Base-by-base conservation (phyloP, 2,797 vertebrate genomes). In the Carduelis carduelis region DNA sequence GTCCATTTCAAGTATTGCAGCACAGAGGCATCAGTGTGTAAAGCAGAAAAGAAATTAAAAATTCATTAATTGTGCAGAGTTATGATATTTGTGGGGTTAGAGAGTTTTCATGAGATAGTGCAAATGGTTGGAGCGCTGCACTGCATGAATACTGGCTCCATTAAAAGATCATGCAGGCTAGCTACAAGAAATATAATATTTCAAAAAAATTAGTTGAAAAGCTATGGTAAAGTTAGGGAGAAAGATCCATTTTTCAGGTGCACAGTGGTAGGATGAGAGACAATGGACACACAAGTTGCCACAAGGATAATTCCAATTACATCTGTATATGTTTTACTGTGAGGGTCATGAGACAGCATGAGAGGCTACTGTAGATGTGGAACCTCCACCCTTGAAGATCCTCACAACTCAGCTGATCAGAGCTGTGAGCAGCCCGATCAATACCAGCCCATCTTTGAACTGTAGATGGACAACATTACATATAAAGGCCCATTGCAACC, bases 281-380 rank as follows among this genome's bases (percentile, higher is more conserved):
- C 18, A 35, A 8, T 7, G 11, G 16, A 28, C 27, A n/a, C 2
- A 4, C 11, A 20, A 5, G 4, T 5, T 59, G 2, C 9, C 4
- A 18, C 55, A 28, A 6, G 9, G 27, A 34, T 77, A 87, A 28
- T 74, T 86, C 28, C 28, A 44, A 6, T 39, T 30, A 24, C 16
- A 39, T 46, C 6, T 44, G 32, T 32, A 17, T 27, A 27, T 14
- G 3, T 39, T 77, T 35, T 76, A 32, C 18, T 8, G 9, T 2
- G 5, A 83, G 5, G 6, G 6, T 8, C 13, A 12, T 41, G 23
- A 46, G 74, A 47, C 6, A 60, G 8, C 41, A 22, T 10, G 19
- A 43, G 18, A 41, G 19, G 16, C 8, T 19, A 11, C 12, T 72
- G 18, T 8, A 34, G 30, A 34, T 23, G 12, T 57, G 9, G 47